A percentile compares a stretch with the other conserved stretches of the same genome.
These are phyloP conservation scores for Pseudotriccus pelzelni DNA, from an alignment of 2,797 vertebrate genomes.

Conservation along the genomic window DNA sequence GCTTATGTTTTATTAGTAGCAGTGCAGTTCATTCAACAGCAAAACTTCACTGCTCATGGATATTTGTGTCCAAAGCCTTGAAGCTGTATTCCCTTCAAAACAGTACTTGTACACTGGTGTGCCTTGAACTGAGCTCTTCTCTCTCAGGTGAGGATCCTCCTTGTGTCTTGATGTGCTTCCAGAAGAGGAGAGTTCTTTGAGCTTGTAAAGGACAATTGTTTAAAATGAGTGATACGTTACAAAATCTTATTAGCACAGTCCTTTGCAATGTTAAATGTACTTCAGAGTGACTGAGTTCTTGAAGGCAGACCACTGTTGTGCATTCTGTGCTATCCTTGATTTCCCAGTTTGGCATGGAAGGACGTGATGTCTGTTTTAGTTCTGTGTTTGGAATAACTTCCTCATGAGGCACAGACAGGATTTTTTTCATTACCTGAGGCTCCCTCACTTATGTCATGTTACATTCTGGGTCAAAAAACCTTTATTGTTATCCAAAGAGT, in stretches of 20 bases:
- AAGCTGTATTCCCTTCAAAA: neutral
- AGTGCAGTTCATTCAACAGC: neutral
- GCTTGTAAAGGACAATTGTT: neutral
- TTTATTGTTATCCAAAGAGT: neutral
- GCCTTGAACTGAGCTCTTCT: neutral
- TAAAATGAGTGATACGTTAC: neutral
- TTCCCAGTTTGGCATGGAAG: neutral
- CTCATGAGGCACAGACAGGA: neutral
- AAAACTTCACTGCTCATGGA: neutral
- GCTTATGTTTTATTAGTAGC: neutral
- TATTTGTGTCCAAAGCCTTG: neutral
- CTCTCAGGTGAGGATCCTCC: neutral
- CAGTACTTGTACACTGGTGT: neutral
- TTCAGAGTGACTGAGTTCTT: neutral
- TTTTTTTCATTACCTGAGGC: neutral
- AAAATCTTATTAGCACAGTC: neutral
- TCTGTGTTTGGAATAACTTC: neutral
- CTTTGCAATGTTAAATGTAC: neutral
- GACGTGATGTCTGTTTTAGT: neutral
- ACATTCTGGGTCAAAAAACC: neutral
- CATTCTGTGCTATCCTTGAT: neutral
- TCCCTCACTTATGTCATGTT: neutral
- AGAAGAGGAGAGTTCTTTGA: neutral
- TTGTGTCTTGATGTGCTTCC: neutral
- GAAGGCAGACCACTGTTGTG: neutral